These are phyloP conservation scores for Nebria salina DNA, from an alignment of 2,888 invertebrate species.

Conservation along the genomic window DNA sequence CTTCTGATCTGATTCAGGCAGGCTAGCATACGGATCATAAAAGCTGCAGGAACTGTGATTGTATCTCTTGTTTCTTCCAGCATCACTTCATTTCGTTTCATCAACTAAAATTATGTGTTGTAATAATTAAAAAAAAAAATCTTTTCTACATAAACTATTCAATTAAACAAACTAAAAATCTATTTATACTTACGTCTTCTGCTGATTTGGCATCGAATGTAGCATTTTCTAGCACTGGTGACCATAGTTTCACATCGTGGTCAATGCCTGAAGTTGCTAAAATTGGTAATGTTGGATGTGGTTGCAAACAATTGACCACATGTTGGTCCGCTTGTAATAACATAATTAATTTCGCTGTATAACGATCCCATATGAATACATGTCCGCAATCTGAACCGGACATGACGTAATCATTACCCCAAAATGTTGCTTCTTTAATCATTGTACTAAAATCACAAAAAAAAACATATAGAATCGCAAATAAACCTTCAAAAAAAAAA, in stretches of 20 bases:
- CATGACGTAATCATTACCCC: conserved; percentile 83
- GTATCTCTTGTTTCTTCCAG: conserved; percentile 87
- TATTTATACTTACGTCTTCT: conserved; percentile 66
- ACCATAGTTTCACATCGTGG: conserved; percentile 86
- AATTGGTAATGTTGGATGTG: conserved; percentile 80
- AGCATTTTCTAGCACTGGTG: conserved; percentile 71
- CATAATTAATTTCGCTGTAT: conserved; percentile 76
- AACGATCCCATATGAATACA: conserved; percentile 83
- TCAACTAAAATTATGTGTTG: conserved; percentile 67
- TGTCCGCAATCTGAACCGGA: conserved; percentile 92
- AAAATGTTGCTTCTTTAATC: conserved; percentile 89
- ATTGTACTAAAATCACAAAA: conserved; percentile 69
- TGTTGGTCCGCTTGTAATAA: conserved; percentile 83
- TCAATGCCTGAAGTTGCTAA: conserved; percentile 89
- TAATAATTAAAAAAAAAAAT: neutral
- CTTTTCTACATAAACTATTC: neutral
- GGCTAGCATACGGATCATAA: conserved; percentile 82
- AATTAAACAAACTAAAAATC: neutral
- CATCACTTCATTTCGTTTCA: conserved; percentile 82
- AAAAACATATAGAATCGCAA: neutral
- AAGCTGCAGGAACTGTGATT: conserved; percentile 86
- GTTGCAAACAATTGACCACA: conserved; percentile 86
- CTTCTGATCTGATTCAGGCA: conserved; percentile 74
- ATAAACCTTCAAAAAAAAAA: conserved; percentile 9
- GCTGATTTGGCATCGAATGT: conserved; percentile 72